phyloP scores from a whole-genome alignment of 92 coral and sea anemone species.

The Epizoanthus scotinus region DNA sequence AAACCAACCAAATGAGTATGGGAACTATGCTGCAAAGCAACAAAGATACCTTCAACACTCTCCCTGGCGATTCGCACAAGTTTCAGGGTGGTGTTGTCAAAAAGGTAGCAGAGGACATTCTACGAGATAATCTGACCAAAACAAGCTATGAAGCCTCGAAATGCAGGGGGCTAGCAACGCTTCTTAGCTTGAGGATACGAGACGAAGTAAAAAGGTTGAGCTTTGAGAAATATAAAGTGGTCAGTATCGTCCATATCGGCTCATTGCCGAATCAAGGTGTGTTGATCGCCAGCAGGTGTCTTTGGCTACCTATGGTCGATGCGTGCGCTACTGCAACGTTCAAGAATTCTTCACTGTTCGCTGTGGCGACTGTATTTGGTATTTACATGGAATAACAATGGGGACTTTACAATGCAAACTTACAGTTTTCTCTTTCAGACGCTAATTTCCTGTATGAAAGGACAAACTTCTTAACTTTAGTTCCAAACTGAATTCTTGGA shows the following conservation, averaged over 20 bases:
- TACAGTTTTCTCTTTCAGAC: too few relatives aligned
- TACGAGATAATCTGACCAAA: conserved; percentile 46
- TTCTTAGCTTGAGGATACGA: conserved; percentile 63
- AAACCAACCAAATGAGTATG: conserved; percentile 16
- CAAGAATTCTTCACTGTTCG: conserved; percentile 68
- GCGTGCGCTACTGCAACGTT: conserved; percentile 59
- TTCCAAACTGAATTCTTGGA: too few relatives aligned
- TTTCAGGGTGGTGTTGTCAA: conserved; percentile 51
- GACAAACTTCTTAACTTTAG: too few relatives aligned
- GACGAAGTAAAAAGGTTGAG: conserved; percentile 61
- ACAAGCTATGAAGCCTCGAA: conserved; percentile 55
- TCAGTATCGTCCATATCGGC: conserved; percentile 69
- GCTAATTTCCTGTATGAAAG: too few relatives aligned
- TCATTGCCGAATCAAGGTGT: conserved; percentile 52
- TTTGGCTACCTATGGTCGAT: conserved; percentile 68
- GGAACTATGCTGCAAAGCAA: conserved; percentile 44
- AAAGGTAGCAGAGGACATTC: conserved; percentile 42
- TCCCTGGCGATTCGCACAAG: conserved; percentile 44
- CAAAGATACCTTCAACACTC: conserved; percentile 48
- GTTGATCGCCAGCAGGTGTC: conserved; percentile 65
- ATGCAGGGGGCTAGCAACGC: conserved; percentile 56
- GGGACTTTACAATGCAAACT: too few relatives aligned
- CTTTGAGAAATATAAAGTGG: conserved; percentile 62
- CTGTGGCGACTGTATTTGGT: conserved; percentile 77
- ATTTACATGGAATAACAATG: conserved; percentile 54